Base-by-base conservation (phyloP, 2,797 vertebrate genomes). In the Pangasius sanitwongsei region DNA sequence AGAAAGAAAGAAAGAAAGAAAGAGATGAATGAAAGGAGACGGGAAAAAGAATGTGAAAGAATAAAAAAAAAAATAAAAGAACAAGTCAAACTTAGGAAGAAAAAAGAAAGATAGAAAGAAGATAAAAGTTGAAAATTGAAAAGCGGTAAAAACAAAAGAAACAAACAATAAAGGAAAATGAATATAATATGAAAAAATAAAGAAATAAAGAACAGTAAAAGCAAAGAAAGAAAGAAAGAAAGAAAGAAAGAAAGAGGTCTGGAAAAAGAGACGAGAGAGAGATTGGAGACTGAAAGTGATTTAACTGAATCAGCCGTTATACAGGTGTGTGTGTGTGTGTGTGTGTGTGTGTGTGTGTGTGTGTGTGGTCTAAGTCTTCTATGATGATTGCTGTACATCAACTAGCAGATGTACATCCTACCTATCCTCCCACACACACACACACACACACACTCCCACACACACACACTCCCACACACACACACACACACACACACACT, bases 311-410 rank as follows among this genome's bases (percentile, higher is more conserved):
- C 20, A 41, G 8, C 37, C 37, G 13, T 44, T 41, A 41, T 74
- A 74, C 20, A 25, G 34, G 37, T 44, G 63, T 15, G n/a, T 67
- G 65, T 67, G 65, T 67, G 63, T 74, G 72, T 48, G 41, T 74
- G 72, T 48, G 41, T 48, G 72, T 75, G 72, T 75, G 72, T 74
- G 37, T 77, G 74, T 77, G 74, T 77, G 74, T 50, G 75, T 50
- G 75, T 31, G 77, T 31, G 48, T 55, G n/a, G 53, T 59, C 74
- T 74, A 3, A 12, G 18, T 41, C 75, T 34, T 83, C 55, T 20
- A 83, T 18, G n/a, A 41, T 72, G n/a, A 69, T 83, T 88, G 34
- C 78, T 87, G 72, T 50, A 59, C 13, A 78, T 87, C 63, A 87
- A 53, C 41, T 82, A 55, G 63, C 67, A 65, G 53, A 55, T 87